Evolutionary conservation across 2,113 vertebrate species (phyloP).

Genomic region (Felis chaus): DNA sequence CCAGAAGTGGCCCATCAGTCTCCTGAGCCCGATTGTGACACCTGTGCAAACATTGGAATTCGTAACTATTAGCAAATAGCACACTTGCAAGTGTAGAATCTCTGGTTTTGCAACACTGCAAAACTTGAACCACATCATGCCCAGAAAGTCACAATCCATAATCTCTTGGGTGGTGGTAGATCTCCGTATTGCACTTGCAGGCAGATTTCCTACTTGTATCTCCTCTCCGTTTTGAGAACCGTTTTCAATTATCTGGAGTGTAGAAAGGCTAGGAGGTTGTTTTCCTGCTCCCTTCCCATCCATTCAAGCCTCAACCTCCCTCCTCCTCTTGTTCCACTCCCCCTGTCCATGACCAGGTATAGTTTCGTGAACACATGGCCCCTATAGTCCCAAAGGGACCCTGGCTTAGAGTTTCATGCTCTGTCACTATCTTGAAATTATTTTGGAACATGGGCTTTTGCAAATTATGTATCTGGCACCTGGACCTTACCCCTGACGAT

Average conservation of each 20-base stretch:
- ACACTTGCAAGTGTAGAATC: neutral
- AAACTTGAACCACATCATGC: fast-evolving
- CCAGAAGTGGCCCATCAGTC: neutral
- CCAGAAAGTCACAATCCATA: neutral
- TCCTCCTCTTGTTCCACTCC: neutral
- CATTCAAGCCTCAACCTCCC: neutral
- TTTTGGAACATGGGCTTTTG: too few species aligned
- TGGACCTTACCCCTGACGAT: neutral
- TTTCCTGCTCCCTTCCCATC: fast-evolving
- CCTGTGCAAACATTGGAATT: neutral
- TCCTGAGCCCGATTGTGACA: neutral
- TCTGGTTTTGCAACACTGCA: neutral
- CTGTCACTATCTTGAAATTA: neutral
- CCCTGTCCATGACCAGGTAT: fast-evolving
- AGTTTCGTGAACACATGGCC: too few species aligned
- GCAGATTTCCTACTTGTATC: fast-evolving
- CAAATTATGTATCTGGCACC: too few species aligned
- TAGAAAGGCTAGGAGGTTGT: neutral
- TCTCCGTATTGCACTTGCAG: neutral
- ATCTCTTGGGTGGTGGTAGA: neutral
- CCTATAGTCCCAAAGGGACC: too few species aligned
- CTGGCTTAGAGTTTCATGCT: neutral
- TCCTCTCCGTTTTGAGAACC: neutral
- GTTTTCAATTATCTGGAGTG: too few species aligned
- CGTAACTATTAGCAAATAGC: neutral